Base-by-base conservation (phyloP, 2,888 invertebrate genomes). In the Drosophila neotestacea region DNA sequence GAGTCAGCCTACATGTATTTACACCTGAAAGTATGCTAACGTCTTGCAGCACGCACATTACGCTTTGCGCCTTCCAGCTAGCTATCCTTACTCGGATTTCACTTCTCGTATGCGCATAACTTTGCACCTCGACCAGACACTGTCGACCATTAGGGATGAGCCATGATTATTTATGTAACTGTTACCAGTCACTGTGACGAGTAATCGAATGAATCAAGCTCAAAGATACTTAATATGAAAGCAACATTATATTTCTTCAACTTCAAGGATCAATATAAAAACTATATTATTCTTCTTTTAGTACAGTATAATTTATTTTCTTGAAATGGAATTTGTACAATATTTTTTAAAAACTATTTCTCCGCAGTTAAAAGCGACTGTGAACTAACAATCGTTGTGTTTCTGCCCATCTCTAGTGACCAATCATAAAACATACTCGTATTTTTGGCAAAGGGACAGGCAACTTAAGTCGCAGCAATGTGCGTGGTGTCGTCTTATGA, bases 41-140 rank as follows among this genome's bases (percentile, higher is more conserved):
- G 87, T 90, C 83, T 87, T 90, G 81, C 68, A 76, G 79, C 91
- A 91, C 91, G 90, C 91, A 91, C 88, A 80, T 87, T 72, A 79
- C 60, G 75, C 69, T 41, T 42, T 65, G 60, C 60, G 39, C 61
- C 68, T 52, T 7, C 11, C 36, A 5, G 30, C 30, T 16, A 47
- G 55, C 52, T 22, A 36, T 42, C 11, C 36, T 42, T n/a, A 9
- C 67, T 52, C 46, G 44, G 56, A n/a, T 70, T 64, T 54, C 47
- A 41, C 44, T 39, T 9, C 66, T 69, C 44, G 70, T 85, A 76
- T 82, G 85, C 87, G 85, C 85, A 85, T 85, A 81, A 87, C 83
- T 85, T 88, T 81, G 88, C 85, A 86, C 85, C 85, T 86, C 74
- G 71, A 41, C 54, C 70, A 70, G 73, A 65, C 70, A 62, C 38